Conservation (phyloP, 1,140 invertebrate genomes). For the Proales similis region DNA sequence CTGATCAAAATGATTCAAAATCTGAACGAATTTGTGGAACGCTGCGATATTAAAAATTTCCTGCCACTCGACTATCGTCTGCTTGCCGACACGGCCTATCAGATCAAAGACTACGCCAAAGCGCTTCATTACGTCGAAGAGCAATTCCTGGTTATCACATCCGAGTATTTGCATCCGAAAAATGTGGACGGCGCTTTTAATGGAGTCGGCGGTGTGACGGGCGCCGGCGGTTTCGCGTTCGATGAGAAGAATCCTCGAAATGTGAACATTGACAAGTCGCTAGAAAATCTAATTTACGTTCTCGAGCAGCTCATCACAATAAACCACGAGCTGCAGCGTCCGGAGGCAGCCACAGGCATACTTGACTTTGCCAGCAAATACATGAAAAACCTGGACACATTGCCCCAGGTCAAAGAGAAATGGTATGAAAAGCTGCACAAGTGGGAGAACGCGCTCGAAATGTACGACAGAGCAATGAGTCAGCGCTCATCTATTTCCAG, state of each 20-base stretch:
- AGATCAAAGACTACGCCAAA: conserved; percentile 77
- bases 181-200: conserved; percentile 10
- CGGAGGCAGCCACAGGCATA: conserved; percentile 87
- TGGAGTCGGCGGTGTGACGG: conserved; percentile 29
- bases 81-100: conserved; percentile 58
- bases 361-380: conserved; percentile 79
- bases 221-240: conserved; percentile 3
- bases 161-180: not conserved
- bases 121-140: conserved; percentile 97
- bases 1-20: conserved; percentile 95
- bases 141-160: conserved; percentile 65
- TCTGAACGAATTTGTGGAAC: conserved; percentile 97
- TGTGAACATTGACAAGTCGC: conserved; percentile 56
- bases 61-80: conserved; percentile 73
- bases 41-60: conserved; percentile 67
- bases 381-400: conserved; percentile 54
- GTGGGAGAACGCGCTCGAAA: conserved; percentile 86
- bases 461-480: conserved; percentile 61
- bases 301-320: conserved; percentile 59
- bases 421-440: conserved; percentile 99
- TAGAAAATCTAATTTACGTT: conserved; percentile 27
- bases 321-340: conserved; percentile 96
- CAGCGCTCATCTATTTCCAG: not conserved
- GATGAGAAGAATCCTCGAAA: conserved; percentile 6
- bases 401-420: conserved; percentile 68